Evolutionary conservation across 2,888 invertebrate species (phyloP), one percentile per base, ranked within the genome.

Genomic region (Torymus auratus): DNA sequence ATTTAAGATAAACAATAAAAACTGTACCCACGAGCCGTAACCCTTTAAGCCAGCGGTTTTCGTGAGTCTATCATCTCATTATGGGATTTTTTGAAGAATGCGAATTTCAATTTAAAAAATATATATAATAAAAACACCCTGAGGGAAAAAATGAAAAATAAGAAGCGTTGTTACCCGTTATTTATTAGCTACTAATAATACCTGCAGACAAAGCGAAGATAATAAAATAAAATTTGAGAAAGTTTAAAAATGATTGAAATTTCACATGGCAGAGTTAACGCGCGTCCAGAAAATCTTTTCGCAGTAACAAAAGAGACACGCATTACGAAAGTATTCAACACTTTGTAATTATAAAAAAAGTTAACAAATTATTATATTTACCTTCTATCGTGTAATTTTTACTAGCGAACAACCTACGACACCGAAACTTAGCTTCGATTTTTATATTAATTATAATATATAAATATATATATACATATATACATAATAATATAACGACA

Each of bases 21-120:
- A 23, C 50, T 23, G 52, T 67, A 28, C 28, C 60, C 28, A 28
- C 28, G 65, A 17, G 10, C 23, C 60, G 72, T 53, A 28, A 28
- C 15, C 17, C 71, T 71, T 60, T 53, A 58, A 78, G 67, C 52
- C 17, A 28, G 23, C 65, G 67, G 71, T 20, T 28, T 53, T 56
- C 62, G 75, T 70, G 67, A 55, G 60, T 81, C 41, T 23, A 75
- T 84, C 84, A 84, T 85, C 84, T 84, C 83, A 84, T 74, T 84
- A 84, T 82, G 85, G 83, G 83, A 85, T 85, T 86, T 85, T 86
- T 87, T 84, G 85, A 86, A 81, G 83, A 83, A 86, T 86, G 83
- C 85, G 81, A 86, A 85, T 85, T 86, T 84, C 83, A 84, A 85
- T 84, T 85, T 85, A 86, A 86, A 86, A 85, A 84, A 76, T 55